Conservation (phyloP, 2,797 vertebrate genomes). For the Craterocephalus amniculus region DNA sequence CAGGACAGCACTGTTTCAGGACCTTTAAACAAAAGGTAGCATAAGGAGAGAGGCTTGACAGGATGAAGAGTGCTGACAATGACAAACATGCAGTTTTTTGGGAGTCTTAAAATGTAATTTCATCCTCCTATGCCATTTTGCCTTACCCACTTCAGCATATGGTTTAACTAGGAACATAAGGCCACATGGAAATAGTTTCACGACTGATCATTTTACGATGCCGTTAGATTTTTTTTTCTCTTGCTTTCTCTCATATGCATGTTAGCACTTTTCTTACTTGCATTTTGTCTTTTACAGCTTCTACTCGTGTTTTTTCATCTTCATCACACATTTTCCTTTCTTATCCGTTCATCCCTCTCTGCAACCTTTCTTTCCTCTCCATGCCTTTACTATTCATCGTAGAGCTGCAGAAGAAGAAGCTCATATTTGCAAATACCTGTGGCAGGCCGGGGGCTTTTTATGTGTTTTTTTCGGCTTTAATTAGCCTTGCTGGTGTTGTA, state of each 20-base stretch:
- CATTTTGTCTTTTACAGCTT: background rate
- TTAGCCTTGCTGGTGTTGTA: constrained; percentile 46
- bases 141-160: constrained; percentile 30
- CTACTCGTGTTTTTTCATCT: constrained; percentile 14
- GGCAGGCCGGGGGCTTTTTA: constrained; percentile 63
- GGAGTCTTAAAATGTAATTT: constrained; percentile 56
- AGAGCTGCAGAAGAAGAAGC: constrained; percentile 35
- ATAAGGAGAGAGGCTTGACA: constrained; percentile 21
- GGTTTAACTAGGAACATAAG: constrained; percentile 58
- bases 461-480: constrained; percentile 63
- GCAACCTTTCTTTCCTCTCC: too few relatives aligned
- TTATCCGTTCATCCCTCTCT: constrained; percentile 1
- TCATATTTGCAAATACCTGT: constrained; percentile 72
- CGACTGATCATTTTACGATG: constrained; percentile 71
- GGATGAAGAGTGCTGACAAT: constrained; percentile 29
- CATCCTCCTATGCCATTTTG: constrained; percentile 43
- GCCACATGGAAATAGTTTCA: constrained; percentile 78
- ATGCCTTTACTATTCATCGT: constrained; percentile 1
- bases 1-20: constrained; percentile 18
- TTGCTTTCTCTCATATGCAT: constrained; percentile 19
- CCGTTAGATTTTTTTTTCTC: constrained; percentile 40
- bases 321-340: constrained; percentile 20
- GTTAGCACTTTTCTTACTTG: constrained; percentile 18
- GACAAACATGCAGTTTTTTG: constrained; percentile 28
- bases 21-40: constrained; percentile 24